Percentiles rank a stretch among this genome's conserved stretches.
Evolutionary conservation across 2,113 vertebrate species (phyloP).

Genomic region (Nanger granti): DNA sequence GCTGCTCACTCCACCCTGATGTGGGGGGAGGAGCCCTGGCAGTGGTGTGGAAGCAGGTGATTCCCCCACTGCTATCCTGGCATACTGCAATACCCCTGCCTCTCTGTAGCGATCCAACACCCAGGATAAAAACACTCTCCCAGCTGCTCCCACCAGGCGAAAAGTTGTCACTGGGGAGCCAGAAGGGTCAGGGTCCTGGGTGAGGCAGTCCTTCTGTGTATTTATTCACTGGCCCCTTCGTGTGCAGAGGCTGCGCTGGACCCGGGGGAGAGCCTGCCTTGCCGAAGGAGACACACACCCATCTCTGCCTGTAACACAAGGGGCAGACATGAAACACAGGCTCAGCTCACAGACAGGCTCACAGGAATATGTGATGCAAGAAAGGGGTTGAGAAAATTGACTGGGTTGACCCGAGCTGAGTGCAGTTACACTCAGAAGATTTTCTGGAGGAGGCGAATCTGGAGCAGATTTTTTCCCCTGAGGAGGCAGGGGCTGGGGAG

Average conservation of each 20-base stretch:
- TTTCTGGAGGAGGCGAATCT: conserved; percentile 48
- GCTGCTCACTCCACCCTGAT: background rate
- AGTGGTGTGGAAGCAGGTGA: background rate
- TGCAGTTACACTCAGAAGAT: conserved; percentile 44
- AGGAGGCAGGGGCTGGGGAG: conserved; percentile 46
- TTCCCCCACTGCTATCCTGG: background rate
- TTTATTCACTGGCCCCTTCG: conserved; percentile 45
- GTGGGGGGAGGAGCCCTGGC: background rate
- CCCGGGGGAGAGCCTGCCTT: conserved; percentile 43
- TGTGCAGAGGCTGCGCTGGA: conserved; percentile 44
- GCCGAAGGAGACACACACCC: conserved; percentile 12
- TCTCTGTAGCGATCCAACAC: background rate
- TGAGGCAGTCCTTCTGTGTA: conserved; percentile 8
- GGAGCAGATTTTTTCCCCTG: conserved; percentile 31
- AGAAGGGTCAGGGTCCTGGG: conserved; percentile 24
- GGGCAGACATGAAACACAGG: conserved; percentile 37
- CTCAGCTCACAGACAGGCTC: conserved; percentile 51
- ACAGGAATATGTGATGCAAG: conserved; percentile 40
- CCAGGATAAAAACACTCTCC: background rate
- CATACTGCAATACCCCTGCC: background rate
- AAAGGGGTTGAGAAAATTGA: conserved; percentile 43
- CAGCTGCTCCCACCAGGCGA: background rate
- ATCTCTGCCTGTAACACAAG: conserved; percentile 21
- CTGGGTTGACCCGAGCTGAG: conserved; percentile 44
- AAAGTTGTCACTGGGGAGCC: background rate